Base-by-base conservation (phyloP, 2,113 vertebrate genomes). In the Miniopterus natalensis region DNA sequence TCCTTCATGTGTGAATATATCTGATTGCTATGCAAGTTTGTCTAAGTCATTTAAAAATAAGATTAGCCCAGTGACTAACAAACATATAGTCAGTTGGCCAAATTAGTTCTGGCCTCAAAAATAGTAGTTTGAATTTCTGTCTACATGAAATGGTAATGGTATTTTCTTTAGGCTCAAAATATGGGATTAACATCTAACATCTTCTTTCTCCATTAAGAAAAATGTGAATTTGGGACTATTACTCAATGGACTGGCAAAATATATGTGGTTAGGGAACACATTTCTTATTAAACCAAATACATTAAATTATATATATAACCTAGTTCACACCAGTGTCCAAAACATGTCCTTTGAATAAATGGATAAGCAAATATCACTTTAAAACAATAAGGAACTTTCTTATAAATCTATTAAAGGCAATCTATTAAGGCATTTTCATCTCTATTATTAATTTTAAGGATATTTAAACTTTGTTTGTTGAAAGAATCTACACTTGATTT, bases 31-130 rank as follows among this genome's bases (percentile, higher is more conserved):
- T 70, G 70, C 29, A 81, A 3, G 78, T 78, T 87, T 89, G 59
- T 59, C 36, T 77, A 78, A 71, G 17, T 84, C 57, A 84, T 80
- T 80, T 49, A 80, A 79, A 91, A 73, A n/a, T 51, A n/a, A 74
- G 7, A 68, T 94, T 94, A 89, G 45, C 29, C 18, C 25, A 86
- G 20, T 31, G 25, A 78, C 47, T 87, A 68, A 42, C 1, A 81
- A 74, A n/a, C 0, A 83, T 36, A 36, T 36, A 36, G 18, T 90
- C n/a, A 81, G 17, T 55, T 42, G 29, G 11, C 8, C 61, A 53
- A 14, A 81, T 86, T 92, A 21, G 8, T 88, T 84, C 59, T 18
- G 47, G 2, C 29, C 29, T 84, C 63, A 92, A 84, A 65, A 90
- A 55, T 55, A 80, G 36, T n/a, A 88, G 8, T 31, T 51, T 92